Percentiles rank a stretch among this genome's conserved stretches.
Conservation (phyloP, 2,113 vertebrate genomes). For the Tachysurus vachellii region DNA sequence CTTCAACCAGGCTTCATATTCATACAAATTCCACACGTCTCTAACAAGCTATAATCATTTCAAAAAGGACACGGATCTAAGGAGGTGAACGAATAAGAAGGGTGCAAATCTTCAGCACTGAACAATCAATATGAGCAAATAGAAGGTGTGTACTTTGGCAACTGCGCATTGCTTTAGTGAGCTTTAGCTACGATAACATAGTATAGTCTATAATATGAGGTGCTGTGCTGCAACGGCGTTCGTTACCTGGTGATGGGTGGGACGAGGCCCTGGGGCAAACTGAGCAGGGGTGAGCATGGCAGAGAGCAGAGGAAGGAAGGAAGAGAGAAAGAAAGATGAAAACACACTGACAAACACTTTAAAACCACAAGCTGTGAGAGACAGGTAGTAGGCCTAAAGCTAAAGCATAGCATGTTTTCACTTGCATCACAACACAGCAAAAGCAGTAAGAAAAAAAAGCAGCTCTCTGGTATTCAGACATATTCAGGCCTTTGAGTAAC, state of each 20-base stretch:
- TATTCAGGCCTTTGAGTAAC: neutral
- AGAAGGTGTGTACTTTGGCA: neutral
- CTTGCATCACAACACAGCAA: conserved; percentile 21
- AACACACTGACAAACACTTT: conserved; percentile 31
- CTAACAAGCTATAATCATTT: neutral
- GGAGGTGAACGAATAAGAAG: neutral
- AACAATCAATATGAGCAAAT: neutral
- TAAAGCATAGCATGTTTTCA: neutral
- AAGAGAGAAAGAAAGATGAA: conserved; percentile 30
- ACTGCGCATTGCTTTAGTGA: neutral
- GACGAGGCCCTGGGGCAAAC: conserved; percentile 60
- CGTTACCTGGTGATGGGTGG: conserved; percentile 62
- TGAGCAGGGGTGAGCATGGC: conserved; percentile 22
- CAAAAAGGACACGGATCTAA: neutral
- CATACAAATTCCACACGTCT: neutral
- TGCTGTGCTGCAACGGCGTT: conserved; percentile 9
- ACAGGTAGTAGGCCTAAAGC: conserved; percentile 22
- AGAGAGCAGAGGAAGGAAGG: conserved; percentile 30
- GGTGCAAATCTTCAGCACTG: neutral
- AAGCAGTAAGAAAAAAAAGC: neutral
- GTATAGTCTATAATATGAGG: conserved; percentile 3
- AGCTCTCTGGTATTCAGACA: neutral
- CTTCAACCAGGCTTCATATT: neutral
- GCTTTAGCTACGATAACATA: conserved; percentile 1
- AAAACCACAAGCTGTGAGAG: conserved; percentile 32